Evolutionary conservation across 2,113 vertebrate genomes (phyloP), one percentile per base, ranked within the genome.

Genomic region (Clarias magur): DNA sequence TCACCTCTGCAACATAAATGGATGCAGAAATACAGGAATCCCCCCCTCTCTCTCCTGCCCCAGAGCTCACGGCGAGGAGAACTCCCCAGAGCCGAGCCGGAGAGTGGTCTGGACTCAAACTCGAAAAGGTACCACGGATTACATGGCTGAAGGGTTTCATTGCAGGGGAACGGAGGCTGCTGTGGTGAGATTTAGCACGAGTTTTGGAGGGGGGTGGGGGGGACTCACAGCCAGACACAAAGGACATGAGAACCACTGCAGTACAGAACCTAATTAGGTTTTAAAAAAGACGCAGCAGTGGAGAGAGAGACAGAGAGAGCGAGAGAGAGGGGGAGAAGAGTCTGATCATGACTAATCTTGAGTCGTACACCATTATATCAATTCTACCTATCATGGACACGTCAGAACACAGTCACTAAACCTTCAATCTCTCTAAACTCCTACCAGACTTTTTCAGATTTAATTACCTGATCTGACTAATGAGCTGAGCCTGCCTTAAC

Each of bases 391-490:
- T 72, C 16, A 21, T 38, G 8, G 68, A 72, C 34, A 42, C 1
- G 38, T 42, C 8, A 11, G 2, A 34, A 70, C 17, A 17, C 15
- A 0, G 15, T 34, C 27, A 17, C 67, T 30, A 30, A 34, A 2
- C 68, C 15, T 10, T 72, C 57, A 54, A 62, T 80, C 19, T 57
- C 63, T 54, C 68, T 70, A 78, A 68, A 83, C 72, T 53, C 34
- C 54, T 15, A 13, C 60, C 42, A 34, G 54, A 63, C 84, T 70
- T 70, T 48, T 75, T 16, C 17, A 63, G 83, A 81, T 85, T 27
- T 48, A 75, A 54, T 82, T 53, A 42, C 86, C 60, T 63, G 63
- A 60, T 80, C 19, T 73, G 56, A 85, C 48, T n/a, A 88, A 54
- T 16, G 56, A 85, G 27, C 62, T 13, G 48, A 84, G 38, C 53